Evolutionary conservation across 2,113 vertebrate species (phyloP), one percentile per base, ranked within the genome.

Genomic region (Henicopernis longicauda): DNA sequence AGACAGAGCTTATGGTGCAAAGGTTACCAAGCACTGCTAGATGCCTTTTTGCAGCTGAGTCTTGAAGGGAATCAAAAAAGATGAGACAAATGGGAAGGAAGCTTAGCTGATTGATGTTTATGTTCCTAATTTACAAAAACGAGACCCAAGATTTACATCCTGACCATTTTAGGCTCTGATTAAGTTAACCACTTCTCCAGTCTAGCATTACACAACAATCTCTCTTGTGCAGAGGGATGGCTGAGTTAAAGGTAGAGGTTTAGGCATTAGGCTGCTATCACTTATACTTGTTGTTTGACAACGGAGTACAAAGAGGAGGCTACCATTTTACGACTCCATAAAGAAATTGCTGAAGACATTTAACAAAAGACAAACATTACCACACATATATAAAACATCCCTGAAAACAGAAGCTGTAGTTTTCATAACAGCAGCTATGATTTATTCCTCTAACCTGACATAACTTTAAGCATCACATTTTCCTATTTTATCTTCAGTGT

Each of bases 401-500:
- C 93, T 93, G 95, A 91, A 97, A 97, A 98, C 82, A 98, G 97
- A 96, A 95, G 87, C 91, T 96, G 78, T 93, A 87, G 89, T 91
- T 98, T 97, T 95, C 89, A 61, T 96, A 97, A 97, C 38, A 83
- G 90, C 71, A 88, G 47, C 88, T 94, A 66, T 97, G 96, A 97
- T 98, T 97, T 97, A 98, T 97, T 96, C 76, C 72, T 89, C 89
- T 94, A 96, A 96, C 88, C 95, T 96, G 96, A 95, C 96, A 96
- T 95, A 97, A 98, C 96, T 96, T 96, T 93, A 97, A 94, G 91
- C 84, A 96, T 97, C 55, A 31, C 95, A 86, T 98, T 98, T 97
- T 97, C 97, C 86, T 97, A 93, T 94, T 97, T 97, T 96, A 96
- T 92, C 95, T 97, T 96, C 95, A 96, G 94, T 96, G 90, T 97